These are phyloP conservation scores for Phocides pigmalion DNA, from an alignment of 1,140 invertebrate genomes.

Conservation along the genomic window DNA sequence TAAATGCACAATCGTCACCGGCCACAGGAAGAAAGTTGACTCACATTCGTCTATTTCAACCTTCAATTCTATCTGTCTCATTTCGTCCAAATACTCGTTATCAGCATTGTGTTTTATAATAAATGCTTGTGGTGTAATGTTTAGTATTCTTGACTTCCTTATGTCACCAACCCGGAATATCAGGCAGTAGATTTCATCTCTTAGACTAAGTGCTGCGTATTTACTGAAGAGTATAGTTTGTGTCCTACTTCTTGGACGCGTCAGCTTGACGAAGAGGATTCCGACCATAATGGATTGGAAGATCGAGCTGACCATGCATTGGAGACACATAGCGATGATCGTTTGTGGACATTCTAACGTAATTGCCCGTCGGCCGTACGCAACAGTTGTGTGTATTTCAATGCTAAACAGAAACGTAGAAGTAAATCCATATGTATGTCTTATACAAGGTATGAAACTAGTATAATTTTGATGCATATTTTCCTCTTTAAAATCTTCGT, in stretches of 20 bases:
- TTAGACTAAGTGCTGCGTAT: constrained; percentile 92
- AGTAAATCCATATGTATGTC: constrained; percentile 91
- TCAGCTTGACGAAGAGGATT: constrained; percentile 95
- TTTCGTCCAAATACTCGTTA: constrained; percentile 85
- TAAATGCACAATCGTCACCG: constrained; percentile 90
- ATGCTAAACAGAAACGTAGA: constrained; percentile 95
- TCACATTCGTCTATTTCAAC: constrained; percentile 90
- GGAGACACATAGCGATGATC: constrained; percentile 97
- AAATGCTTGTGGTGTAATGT: constrained; percentile 92
- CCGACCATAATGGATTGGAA: constrained; percentile 90
- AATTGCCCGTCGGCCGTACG: constrained; percentile 89
- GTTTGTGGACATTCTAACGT: constrained; percentile 96
- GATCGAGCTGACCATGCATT: constrained; percentile 97
- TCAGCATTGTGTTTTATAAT: constrained; percentile 91
- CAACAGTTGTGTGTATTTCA: constrained; percentile 95
- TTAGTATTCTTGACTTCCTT: constrained; percentile 96
- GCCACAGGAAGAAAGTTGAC: constrained; percentile 94
- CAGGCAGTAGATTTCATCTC: constrained; percentile 93
- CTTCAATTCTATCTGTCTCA: constrained; percentile 88
- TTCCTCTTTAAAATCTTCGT: constrained; percentile 92
- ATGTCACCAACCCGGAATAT: constrained; percentile 97
- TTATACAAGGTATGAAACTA: constrained; percentile 91
- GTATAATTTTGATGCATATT: constrained; percentile 86
- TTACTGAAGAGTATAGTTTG: constrained; percentile 96
- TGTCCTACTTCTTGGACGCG: constrained; percentile 95